phyloP scores from a whole-genome alignment of 1,140 invertebrate species.

The Chironomus tepperi region DNA sequence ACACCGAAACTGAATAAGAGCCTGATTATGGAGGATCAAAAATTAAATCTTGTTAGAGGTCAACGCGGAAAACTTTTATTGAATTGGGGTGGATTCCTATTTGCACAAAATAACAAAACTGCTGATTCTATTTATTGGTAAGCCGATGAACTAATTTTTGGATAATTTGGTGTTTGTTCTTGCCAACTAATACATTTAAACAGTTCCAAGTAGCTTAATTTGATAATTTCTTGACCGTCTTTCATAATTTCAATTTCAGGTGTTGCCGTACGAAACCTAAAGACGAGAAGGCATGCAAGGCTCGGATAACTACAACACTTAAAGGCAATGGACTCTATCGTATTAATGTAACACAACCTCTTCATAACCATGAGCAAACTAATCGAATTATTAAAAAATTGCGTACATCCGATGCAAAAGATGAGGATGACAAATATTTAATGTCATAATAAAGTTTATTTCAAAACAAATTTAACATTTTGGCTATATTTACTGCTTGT shows the following conservation, averaged over 20 bases:
- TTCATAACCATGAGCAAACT: constrained; percentile 34
- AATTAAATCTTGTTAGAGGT: constrained; percentile 32
- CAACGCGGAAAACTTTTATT: constrained; percentile 34
- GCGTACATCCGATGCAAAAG: not conserved
- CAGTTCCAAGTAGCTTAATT: too few relatives aligned
- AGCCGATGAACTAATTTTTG: too few relatives aligned
- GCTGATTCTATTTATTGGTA: constrained; percentile 34
- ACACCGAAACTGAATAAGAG: not conserved
- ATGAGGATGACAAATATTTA: not conserved
- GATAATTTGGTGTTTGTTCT: too few relatives aligned
- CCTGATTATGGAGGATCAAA: constrained; percentile 24
- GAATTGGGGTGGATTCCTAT: constrained; percentile 31
- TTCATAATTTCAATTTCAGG: not conserved
- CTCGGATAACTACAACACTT: constrained; percentile 32
- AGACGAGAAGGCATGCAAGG: constrained; percentile 31
- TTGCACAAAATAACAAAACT: constrained; percentile 32
- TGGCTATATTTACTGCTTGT: too few relatives aligned
- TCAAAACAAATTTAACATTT: too few relatives aligned
- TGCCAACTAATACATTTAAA: too few relatives aligned
- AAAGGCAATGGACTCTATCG: constrained; percentile 31
- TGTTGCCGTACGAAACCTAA: constrained; percentile 32
- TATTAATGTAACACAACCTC: constrained; percentile 31
- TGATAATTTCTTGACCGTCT: too few relatives aligned
- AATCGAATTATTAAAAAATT: constrained; percentile 27
- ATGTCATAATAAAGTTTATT: too few relatives aligned